phyloP scores from a whole-genome alignment of 2,113 vertebrate species.

The Mandrillus leucophaeus region DNA sequence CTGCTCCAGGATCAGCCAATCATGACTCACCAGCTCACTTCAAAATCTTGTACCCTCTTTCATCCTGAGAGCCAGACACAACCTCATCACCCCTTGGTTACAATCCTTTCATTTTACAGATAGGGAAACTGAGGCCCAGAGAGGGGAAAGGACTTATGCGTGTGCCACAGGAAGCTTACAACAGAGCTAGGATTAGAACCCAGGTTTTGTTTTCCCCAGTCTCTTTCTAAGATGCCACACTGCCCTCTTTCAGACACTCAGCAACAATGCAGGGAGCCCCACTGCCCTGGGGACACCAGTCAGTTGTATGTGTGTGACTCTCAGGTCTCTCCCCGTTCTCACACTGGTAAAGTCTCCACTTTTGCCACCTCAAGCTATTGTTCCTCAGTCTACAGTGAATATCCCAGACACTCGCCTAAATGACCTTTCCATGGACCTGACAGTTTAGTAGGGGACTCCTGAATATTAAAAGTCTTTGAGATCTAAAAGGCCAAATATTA shows the following conservation, averaged over 20 bases:
- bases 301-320: not conserved
- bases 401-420: not conserved
- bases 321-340: not conserved
- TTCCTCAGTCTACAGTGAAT: not conserved
- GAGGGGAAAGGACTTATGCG: not conserved
- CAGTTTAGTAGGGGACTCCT: conserved; percentile 12
- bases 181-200: not conserved
- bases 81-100: not conserved
- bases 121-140: not conserved
- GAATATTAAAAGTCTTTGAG: conserved; percentile 17
- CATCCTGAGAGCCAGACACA: not conserved
- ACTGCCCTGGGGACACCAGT: not conserved
- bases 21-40: not conserved
- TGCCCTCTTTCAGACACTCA: not conserved
- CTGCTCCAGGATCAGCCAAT: not conserved
- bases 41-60: not conserved
- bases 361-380: not conserved
- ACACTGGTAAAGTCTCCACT: not conserved
- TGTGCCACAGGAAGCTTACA: not conserved
- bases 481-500: not conserved
- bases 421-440: not conserved
- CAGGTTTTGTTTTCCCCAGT: not conserved
- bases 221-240: not conserved
- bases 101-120: not conserved
- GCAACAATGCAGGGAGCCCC: not conserved